Conservation (phyloP, 2,888 invertebrate genomes). For the Rugalucina vietnamica region DNA sequence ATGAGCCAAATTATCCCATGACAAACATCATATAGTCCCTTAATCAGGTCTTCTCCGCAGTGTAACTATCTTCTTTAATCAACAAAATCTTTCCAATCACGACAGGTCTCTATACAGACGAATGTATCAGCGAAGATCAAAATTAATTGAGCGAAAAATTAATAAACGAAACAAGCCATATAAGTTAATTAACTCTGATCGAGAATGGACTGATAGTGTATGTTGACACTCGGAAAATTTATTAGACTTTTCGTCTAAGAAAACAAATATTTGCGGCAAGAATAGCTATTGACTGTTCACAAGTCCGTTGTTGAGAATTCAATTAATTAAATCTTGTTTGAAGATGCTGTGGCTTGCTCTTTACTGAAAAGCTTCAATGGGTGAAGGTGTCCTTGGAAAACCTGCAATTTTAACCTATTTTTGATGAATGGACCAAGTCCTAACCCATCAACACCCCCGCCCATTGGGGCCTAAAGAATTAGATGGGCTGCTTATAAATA, state of each 20-base stretch:
- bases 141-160: constrained; percentile 65
- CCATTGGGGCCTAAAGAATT: too few relatives aligned
- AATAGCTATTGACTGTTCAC: not conserved
- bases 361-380: too few relatives aligned
- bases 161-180: constrained; percentile 59
- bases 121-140: constrained; percentile 37
- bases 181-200: constrained; percentile 58
- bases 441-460: too few relatives aligned
- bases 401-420: too few relatives aligned
- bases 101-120: not conserved
- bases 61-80: constrained; percentile 8
- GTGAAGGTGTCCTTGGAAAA: too few relatives aligned
- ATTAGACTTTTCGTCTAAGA: constrained; percentile 42
- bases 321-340: constrained; percentile 8
- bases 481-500: too few relatives aligned
- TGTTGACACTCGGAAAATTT: constrained; percentile 39
- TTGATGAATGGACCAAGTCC: too few relatives aligned
- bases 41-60: too few relatives aligned
- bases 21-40: too few relatives aligned
- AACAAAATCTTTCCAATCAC: constrained; percentile 5
- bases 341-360: not conserved
- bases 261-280: constrained; percentile 58
- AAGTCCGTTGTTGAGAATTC: constrained; percentile 1
- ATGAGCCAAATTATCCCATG: too few relatives aligned
- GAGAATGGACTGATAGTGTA: constrained; percentile 24